Conservation (phyloP, 2,797 vertebrate species). For the Typhlichthys eigenmanni region DNA sequence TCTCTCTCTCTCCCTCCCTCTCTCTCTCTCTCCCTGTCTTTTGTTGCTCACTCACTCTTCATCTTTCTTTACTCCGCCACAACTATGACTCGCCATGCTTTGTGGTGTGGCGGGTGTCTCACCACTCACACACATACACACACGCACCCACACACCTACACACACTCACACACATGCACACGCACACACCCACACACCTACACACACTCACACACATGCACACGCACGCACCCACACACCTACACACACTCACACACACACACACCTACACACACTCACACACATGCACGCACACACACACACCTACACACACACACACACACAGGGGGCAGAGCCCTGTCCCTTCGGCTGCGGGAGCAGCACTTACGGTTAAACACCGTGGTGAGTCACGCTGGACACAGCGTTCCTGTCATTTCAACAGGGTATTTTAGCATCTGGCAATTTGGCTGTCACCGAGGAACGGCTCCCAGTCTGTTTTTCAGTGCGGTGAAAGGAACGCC, state of each 20-base stretch:
- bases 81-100: conserved; percentile 6
- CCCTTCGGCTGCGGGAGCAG: conserved; percentile 24
- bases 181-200: background rate
- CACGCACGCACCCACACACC: conserved; percentile 1
- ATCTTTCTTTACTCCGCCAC: conserved; percentile 1
- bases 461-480: too few relatives aligned
- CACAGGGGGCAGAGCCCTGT: conserved; percentile 23
- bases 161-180: background rate
- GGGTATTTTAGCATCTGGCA: background rate
- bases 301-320: conserved; percentile 10
- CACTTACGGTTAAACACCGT: conserved; percentile 22
- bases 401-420: conserved; percentile 10
- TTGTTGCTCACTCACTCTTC: background rate
- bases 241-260: background rate
- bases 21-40: background rate
- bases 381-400: conserved; percentile 11
- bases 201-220: background rate
- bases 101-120: background rate
- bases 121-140: too few relatives aligned
- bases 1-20: background rate
- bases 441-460: background rate
- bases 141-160: too few relatives aligned
- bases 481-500: too few relatives aligned
- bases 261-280: conserved; percentile 5
- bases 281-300: background rate